Conservation (phyloP, 2,797 vertebrate genomes). For the Pangasius sanitwongsei region DNA sequence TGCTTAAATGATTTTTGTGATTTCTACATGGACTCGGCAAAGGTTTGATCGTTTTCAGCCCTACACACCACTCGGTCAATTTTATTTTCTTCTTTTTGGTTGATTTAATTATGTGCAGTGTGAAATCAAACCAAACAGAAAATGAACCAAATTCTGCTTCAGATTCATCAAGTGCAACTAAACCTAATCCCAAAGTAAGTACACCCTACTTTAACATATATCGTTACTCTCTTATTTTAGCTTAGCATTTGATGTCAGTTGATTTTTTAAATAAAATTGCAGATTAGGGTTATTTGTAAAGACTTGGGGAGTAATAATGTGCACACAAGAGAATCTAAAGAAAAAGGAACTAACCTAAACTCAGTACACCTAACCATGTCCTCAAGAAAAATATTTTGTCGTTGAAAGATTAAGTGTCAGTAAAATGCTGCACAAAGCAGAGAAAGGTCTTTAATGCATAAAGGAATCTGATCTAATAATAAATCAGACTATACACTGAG, state of each 20-base stretch:
- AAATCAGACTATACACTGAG: neutral
- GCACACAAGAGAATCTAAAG: neutral
- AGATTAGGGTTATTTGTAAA: neutral
- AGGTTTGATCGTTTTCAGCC: no score
- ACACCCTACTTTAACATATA: no score
- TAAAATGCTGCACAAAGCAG: neutral
- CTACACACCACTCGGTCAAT: no score
- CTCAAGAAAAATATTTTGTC: neutral
- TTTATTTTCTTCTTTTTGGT: no score
- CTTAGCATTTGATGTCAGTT: neutral
- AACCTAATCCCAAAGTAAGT: no score
- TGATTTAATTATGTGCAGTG: no score
- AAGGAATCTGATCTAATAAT: neutral
- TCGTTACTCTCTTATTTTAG: neutral
- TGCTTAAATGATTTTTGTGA: no score
- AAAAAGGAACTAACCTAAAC: neutral
- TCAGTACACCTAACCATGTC: neutral
- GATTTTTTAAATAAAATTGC: neutral
- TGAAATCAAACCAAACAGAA: no score
- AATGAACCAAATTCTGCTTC: no score
- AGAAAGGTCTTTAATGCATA: neutral
- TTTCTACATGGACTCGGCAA: no score
- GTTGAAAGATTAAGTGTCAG: neutral
- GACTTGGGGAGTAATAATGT: neutral
- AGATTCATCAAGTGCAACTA: no score